Evolutionary conservation across 1,140 invertebrate species (phyloP), one percentile per base, ranked within the genome.

Genomic region (Euborellia annulipes): DNA sequence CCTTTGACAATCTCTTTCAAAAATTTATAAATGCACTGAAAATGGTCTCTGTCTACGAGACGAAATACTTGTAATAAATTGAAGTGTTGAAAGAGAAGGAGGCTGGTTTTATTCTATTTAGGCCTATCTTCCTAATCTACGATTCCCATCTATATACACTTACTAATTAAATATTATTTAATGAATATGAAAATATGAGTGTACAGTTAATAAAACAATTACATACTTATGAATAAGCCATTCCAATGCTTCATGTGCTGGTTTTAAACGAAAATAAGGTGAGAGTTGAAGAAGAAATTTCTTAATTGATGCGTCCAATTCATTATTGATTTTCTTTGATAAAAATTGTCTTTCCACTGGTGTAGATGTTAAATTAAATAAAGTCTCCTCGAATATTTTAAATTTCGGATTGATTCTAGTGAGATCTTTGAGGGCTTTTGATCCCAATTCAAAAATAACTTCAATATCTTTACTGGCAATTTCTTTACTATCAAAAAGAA

Each of bases 241-340:
- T 71, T 96, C 93, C 19, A 96, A 61, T 17, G 85, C 78, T 71
- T 93, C 86, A 46, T 93, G 85, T 8, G 88, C 72, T 11, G 82
- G 74, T 57, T 79, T 81, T 0, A 91, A 60, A 27, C 89, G 61
- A 54, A 95, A 80, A 61, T 91, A 94, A 3, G 91, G 91, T 1
- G 89, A 87, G 8, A 93, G 52, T 30, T 80, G 63, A 30, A 81
- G 60, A 0, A 95, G 60, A 66, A 94, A 95, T 47, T 79, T 76
- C 41, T 75, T 70, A n/a, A 97, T 83, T 8, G 67, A 69, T 34
- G 68, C 60, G 66, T 94, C 70, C 16, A 96, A 62, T 56, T 78
- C 73, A 44, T 78, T 60, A 59, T 96, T 96, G 0, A 77, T 66
- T 52, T 82, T 77, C 41, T 69, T 63, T 43, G 71, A 73, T 59